phyloP scores from a whole-genome alignment of 2,888 invertebrate species.

The Agrochola macilenta region DNA sequence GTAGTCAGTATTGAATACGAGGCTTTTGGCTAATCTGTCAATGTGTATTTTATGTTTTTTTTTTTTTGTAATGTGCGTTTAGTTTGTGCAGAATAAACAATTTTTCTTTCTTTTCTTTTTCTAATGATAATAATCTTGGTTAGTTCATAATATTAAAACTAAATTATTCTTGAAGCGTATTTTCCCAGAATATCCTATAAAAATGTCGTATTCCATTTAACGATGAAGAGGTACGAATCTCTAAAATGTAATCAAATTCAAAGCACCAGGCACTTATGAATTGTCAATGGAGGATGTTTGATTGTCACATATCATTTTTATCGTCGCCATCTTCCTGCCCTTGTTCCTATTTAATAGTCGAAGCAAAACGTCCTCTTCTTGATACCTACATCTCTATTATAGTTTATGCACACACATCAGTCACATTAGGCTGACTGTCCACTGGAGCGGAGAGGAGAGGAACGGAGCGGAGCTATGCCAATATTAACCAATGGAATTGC shows the following conservation, averaged over 20 bases:
- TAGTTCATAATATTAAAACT: not conserved
- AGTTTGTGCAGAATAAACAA: too few relatives aligned
- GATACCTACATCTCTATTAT: not conserved
- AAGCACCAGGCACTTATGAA: not conserved
- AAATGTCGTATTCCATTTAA: not conserved
- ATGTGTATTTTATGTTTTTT: too few relatives aligned
- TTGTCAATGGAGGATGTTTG: not conserved
- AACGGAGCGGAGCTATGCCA: too few relatives aligned
- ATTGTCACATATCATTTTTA: not conserved
- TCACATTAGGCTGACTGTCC: too few relatives aligned
- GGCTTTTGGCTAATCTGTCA: too few relatives aligned
- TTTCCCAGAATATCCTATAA: not conserved
- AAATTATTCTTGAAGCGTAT: constrained; percentile 4
- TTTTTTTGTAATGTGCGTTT: too few relatives aligned
- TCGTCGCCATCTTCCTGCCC: not conserved
- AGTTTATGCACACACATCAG: too few relatives aligned
- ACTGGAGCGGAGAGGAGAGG: too few relatives aligned
- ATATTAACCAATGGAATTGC: too few relatives aligned
- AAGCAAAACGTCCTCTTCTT: not conserved
- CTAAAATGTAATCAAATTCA: not conserved
- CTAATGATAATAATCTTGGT: not conserved
- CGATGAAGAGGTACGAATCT: not conserved
- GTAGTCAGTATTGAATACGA: not conserved
- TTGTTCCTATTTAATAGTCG: not conserved
- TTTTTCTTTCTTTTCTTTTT: too few relatives aligned